phyloP scores from a whole-genome alignment of 2,797 vertebrate species.

The Sebastes vulpes region DNA sequence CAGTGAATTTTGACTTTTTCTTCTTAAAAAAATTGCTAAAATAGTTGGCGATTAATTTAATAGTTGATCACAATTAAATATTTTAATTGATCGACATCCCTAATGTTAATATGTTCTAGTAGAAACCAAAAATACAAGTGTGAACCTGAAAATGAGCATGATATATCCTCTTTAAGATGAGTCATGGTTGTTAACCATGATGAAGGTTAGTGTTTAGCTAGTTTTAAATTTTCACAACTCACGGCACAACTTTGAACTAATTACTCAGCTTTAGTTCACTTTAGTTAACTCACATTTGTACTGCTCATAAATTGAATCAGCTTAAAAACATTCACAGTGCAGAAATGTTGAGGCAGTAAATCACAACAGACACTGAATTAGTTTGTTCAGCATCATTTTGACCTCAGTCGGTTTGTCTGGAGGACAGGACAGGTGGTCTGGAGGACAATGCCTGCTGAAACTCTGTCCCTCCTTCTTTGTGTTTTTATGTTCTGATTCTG shows the following conservation, averaged over 20 bases:
- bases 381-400: conserved; percentile 7
- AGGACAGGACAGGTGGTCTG: conserved; percentile 14
- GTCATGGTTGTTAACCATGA: background rate
- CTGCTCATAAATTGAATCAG: background rate
- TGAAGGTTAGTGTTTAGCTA: background rate
- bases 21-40: no score
- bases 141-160: background rate
- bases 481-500: conserved; percentile 5
- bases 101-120: background rate
- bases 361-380: background rate
- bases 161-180: no score
- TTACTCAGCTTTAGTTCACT: background rate
- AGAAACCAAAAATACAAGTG: background rate
- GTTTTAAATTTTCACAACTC: background rate
- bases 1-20: no score
- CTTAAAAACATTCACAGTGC: background rate
- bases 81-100: no score
- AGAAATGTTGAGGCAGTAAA: background rate
- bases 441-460: background rate
- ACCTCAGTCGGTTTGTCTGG: background rate
- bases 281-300: background rate
- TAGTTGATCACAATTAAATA: no score
- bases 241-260: background rate
- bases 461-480: background rate
- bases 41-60: no score